A percentile compares a stretch with the other conserved stretches of the same genome.
phyloP scores from a whole-genome alignment of 1,140 invertebrate genomes.

The Heliconius hewitsoni region DNA sequence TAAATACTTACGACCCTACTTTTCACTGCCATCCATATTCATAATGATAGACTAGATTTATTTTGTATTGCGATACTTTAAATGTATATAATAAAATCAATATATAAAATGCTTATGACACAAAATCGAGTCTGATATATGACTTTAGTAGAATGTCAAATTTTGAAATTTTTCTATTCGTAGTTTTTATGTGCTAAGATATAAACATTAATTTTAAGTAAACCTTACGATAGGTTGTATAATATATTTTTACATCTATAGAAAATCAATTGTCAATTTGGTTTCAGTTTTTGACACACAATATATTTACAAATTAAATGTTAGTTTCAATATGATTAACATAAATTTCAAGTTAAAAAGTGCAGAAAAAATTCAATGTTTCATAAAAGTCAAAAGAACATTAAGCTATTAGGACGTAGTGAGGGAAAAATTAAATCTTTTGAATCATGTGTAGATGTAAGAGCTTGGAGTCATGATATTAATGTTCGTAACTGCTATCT shows the following conservation, averaged over 20 bases:
- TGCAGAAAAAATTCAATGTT: constrained; percentile 38
- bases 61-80: constrained; percentile 55
- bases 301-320: constrained; percentile 7
- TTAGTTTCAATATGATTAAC: constrained; percentile 19
- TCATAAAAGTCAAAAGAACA: constrained; percentile 29
- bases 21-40: constrained; percentile 62
- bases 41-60: constrained; percentile 45
- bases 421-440: constrained; percentile 73
- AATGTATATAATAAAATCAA: constrained; percentile 55
- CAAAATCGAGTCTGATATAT: constrained; percentile 64
- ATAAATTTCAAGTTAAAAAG: constrained; percentile 3
- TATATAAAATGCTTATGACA: constrained; percentile 71
- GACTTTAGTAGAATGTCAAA: constrained; percentile 62
- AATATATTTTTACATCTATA: constrained; percentile 8
- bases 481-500: constrained; percentile 53
- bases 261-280: neutral
- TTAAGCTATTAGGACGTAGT: constrained; percentile 54
- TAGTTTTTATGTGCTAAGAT: constrained; percentile 4
- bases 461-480: constrained; percentile 74
- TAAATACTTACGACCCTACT: constrained; percentile 46
- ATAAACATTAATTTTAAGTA: neutral
- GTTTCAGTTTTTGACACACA: neutral
- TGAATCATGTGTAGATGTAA: constrained; percentile 63
- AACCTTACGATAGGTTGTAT: neutral
- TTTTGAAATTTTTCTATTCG: constrained; percentile 44